Evolutionary conservation across 2,113 vertebrate species (phyloP).

Genomic region (Manacus vitellinus): DNA sequence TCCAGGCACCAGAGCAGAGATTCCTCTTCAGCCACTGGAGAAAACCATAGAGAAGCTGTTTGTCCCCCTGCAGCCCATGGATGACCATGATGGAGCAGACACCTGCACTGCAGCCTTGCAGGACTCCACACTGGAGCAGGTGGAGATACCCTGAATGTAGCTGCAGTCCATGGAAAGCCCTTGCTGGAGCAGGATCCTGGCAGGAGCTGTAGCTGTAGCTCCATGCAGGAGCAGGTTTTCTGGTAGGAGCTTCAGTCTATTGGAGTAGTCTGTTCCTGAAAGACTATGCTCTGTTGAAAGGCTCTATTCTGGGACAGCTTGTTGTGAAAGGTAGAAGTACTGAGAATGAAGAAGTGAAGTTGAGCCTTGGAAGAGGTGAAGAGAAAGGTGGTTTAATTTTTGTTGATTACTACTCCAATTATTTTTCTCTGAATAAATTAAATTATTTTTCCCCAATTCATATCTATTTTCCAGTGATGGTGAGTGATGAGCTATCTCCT

Average conservation of each 20-base stretch:
- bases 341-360: not conserved
- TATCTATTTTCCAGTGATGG: not conserved
- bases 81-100: fast-evolving
- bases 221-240: not conserved
- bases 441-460: not conserved
- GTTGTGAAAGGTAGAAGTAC: not conserved
- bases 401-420: not conserved
- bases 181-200: not conserved
- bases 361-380: not conserved
- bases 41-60: not conserved
- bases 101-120: not conserved
- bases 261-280: not conserved
- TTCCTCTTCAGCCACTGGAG: not conserved
- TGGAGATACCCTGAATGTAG: not conserved
- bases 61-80: not conserved
- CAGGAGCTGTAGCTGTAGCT: not conserved
- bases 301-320: not conserved
- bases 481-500: fast-evolving
- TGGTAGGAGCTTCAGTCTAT: not conserved
- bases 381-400: fast-evolving
- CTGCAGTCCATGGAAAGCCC: fast-evolving
- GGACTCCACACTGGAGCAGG: not conserved
- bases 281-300: not conserved
- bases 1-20: not conserved
- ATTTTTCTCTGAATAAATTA: not conserved